Percentiles rank a stretch among this genome's conserved stretches.
Conservation (phyloP, 2,797 vertebrate genomes). For the Vultur gryphus region DNA sequence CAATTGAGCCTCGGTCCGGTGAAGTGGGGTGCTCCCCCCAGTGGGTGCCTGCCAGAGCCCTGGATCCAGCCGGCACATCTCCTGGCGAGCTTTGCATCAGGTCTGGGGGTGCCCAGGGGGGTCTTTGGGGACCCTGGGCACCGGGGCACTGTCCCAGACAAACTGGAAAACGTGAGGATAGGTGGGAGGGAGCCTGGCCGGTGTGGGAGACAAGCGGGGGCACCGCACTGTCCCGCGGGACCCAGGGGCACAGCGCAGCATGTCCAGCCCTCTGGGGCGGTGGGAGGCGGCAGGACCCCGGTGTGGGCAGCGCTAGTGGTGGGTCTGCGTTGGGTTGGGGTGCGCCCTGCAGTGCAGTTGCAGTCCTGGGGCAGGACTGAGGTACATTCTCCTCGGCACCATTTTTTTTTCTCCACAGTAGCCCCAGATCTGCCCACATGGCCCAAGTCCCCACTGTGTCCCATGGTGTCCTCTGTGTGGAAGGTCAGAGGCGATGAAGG, state of each 20-base stretch:
- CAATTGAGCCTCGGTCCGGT: fast-evolving
- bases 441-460: fast-evolving
- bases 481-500: not conserved
- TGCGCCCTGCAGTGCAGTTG: not conserved
- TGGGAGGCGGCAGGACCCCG: fast-evolving
- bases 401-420: not conserved
- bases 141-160: not conserved
- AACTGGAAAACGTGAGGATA: not conserved
- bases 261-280: not conserved
- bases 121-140: not conserved
- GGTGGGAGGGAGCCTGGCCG: fast-evolving
- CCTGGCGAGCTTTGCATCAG: not conserved
- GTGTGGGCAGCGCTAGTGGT: not conserved
- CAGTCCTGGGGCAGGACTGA: not conserved
- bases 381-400: not conserved
- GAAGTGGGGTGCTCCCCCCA: not conserved
- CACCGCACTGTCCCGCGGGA: fast-evolving
- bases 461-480: fast-evolving
- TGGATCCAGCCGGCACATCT: not conserved
- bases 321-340: not conserved
- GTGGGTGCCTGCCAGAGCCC: not conserved
- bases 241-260: fast-evolving
- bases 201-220: not conserved
- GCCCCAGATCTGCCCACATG: not conserved
- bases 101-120: fast-evolving